phyloP scores from a whole-genome alignment of 2,797 vertebrate species.

The Cygnus olor region DNA sequence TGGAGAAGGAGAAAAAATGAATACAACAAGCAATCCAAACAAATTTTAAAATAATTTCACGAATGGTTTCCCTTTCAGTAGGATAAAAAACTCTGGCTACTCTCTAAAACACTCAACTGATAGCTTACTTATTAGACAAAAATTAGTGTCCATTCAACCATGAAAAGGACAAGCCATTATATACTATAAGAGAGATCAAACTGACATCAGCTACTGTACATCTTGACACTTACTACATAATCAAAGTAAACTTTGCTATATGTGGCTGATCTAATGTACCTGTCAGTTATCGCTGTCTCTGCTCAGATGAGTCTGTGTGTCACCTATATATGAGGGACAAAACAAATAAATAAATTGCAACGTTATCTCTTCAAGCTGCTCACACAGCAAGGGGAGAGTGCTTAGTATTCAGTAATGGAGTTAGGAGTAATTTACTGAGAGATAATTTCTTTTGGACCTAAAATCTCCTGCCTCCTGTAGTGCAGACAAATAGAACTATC shows the following conservation, averaged over 20 bases:
- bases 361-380: slow-evolving; percentile 74
- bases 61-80: slow-evolving; percentile 72
- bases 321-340: slow-evolving; percentile 64
- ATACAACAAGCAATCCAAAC: slow-evolving; percentile 69
- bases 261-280: slow-evolving; percentile 66
- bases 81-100: slow-evolving; percentile 62
- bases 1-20: slow-evolving; percentile 53
- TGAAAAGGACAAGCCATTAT: slow-evolving; percentile 76
- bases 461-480: slow-evolving; percentile 73
- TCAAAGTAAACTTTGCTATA: slow-evolving; percentile 76
- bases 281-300: slow-evolving; percentile 67
- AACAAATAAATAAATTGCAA: slow-evolving; percentile 80
- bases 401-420: slow-evolving; percentile 78
- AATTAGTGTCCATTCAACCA: slow-evolving; percentile 75
- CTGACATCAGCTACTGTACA: slow-evolving; percentile 70
- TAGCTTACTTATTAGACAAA: slow-evolving; percentile 78
- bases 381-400: slow-evolving; percentile 55
- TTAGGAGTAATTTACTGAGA: slow-evolving; percentile 78
- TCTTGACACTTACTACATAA: slow-evolving; percentile 78
- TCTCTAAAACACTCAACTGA: slow-evolving; percentile 72
- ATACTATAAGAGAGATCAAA: slow-evolving; percentile 68
- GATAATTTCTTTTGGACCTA: slow-evolving; percentile 77
- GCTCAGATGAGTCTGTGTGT: slow-evolving; percentile 60
- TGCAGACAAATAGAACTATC: slow-evolving; percentile 80
- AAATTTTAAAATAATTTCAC: slow-evolving; percentile 77